Evolutionary conservation across 1,140 invertebrate species (phyloP), one percentile per base, ranked within the genome.

Genomic region (Dinoponera quadriceps): DNA sequence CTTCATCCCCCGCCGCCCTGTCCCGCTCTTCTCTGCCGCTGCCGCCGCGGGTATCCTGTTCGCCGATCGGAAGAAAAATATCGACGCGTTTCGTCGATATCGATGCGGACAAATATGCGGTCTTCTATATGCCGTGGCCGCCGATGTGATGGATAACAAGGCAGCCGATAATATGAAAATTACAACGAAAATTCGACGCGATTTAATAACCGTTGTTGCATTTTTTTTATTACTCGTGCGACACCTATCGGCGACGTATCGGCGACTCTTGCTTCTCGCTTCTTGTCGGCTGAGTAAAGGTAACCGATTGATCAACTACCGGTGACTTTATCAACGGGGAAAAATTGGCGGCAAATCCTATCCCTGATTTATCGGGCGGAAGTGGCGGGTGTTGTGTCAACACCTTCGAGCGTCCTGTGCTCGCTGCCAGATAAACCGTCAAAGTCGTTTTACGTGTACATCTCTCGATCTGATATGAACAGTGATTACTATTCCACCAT

Each of bases 401-500:
- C 38, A 44, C 57, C 60, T 60, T 72, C 62, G 38, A 72, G 48
- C 66, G 38, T 29, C 68, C 13, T 49, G 3, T 63, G 5, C 14
- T 60, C 16, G 14, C 25, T 38, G 18, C 25, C 2, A 29, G 0
- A 4, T n/a, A 60, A 33, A 51, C 11, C 62, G 38, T 82, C 27
- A 49, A 14, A 51, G 38, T 33, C 20, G 14, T 2, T 13, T 69
- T 33, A n/a, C 7, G 2, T 38, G n/a, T 9, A 44, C 0, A 65
- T 11, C 44, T 54, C 55, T 75, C 22, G 14, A 59, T 60, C 7
- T 22, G 55, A 73, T 14, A 92, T 92, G 91, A 89, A 92, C 62
- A 82, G 82, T 65, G 89, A 93, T 75, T 90, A 91, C 85, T 84
- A 88, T 66, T 83, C 91, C 7, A 90, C 89, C 7, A 82, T 93